These are phyloP conservation scores for Carassius carassius DNA, from an alignment of 2,113 vertebrate genomes.

Conservation along the genomic window DNA sequence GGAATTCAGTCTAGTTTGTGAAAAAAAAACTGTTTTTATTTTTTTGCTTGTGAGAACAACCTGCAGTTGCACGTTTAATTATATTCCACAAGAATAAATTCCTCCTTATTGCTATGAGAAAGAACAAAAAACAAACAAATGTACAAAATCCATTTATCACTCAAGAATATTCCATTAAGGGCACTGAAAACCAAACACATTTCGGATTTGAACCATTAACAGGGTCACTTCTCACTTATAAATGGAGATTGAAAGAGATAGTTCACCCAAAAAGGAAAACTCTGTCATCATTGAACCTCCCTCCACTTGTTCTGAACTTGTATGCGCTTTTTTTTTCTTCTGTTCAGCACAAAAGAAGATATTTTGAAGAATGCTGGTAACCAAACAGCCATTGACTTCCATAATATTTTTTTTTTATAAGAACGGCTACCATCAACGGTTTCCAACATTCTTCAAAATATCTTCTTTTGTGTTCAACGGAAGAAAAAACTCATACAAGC, in stretches of 20 bases:
- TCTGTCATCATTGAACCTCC: background rate
- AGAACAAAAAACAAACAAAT: background rate
- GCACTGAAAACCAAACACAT: conserved; percentile 18
- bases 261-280: no score
- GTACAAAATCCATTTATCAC: background rate
- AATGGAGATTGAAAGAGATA: background rate
- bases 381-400: background rate
- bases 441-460: no score
- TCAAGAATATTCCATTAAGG: background rate
- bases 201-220: background rate
- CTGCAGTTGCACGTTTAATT: background rate
- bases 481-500: background rate
- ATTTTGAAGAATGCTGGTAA: background rate
- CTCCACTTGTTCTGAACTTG: background rate
- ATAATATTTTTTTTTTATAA: background rate
- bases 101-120: background rate
- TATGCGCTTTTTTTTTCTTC: background rate
- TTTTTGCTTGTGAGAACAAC: background rate
- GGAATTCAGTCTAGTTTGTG: background rate
- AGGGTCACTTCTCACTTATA: conserved; percentile 6
- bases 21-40: no score
- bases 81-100: conserved; percentile 1
- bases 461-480: no score
- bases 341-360: background rate
- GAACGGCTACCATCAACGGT: no score